These are phyloP conservation scores for Thymelicus acteon DNA, from an alignment of 2,888 invertebrate species.

Conservation along the genomic window DNA sequence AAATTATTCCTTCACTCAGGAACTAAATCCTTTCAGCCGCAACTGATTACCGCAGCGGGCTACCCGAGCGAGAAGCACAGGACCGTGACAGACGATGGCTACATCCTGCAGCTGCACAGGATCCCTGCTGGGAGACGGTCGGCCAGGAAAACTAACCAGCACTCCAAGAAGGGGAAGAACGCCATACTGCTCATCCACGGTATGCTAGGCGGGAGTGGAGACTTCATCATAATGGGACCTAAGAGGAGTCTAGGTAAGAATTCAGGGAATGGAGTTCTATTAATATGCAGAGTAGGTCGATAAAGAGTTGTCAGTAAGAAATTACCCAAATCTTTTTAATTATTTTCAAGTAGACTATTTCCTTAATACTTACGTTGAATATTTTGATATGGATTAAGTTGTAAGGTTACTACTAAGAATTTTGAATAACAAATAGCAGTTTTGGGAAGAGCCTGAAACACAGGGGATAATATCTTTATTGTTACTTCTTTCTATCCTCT, in stretches of 20 bases:
- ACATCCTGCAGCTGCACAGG: slow-evolving; percentile 85
- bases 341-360: too few species aligned
- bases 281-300: too few species aligned
- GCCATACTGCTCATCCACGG: slow-evolving; percentile 85
- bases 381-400: too few species aligned
- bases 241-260: slow-evolving; percentile 85
- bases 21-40: slow-evolving; percentile 62
- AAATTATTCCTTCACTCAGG: not conserved
- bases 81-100: slow-evolving; percentile 85
- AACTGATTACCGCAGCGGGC: slow-evolving; percentile 72
- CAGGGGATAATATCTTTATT: too few species aligned
- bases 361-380: too few species aligned
- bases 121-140: slow-evolving; percentile 80
- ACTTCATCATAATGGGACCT: slow-evolving; percentile 89
- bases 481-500: too few species aligned
- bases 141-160: slow-evolving; percentile 53
- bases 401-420: too few species aligned
- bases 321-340: too few species aligned
- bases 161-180: slow-evolving; percentile 66
- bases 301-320: too few species aligned
- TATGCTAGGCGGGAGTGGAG: slow-evolving; percentile 87
- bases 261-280: too few species aligned
- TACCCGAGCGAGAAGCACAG: slow-evolving; percentile 81
- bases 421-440: too few species aligned
- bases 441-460: too few species aligned